These are phyloP conservation scores for Axinella damicornis DNA, from an alignment of 37 sponge, comb jelly and placozoan genomes.

Conservation along the genomic window DNA sequence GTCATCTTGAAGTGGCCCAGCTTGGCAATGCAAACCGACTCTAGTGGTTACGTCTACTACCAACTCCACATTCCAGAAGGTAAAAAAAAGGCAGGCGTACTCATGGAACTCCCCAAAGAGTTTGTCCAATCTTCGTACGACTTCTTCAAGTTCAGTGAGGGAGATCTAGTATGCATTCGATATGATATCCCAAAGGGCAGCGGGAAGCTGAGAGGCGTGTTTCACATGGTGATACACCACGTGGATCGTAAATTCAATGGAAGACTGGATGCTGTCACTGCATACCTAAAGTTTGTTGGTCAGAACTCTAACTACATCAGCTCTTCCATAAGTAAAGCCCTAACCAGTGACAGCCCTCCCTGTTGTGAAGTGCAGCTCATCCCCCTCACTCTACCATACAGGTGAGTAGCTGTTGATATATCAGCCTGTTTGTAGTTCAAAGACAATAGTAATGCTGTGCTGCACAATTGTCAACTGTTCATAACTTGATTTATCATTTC, in stretches of 20 bases:
- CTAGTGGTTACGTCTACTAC: conserved; percentile 36
- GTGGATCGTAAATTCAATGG: background rate
- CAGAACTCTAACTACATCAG: conserved; percentile 17
- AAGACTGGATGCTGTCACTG: background rate
- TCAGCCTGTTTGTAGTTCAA: too few relatives aligned
- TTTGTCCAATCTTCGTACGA: conserved; percentile 16
- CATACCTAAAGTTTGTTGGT: conserved; percentile 44
- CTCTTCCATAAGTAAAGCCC: background rate
- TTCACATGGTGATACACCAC: conserved; percentile 65
- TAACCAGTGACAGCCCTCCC: background rate
- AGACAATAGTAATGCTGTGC: too few relatives aligned
- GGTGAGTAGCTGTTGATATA: too few relatives aligned
- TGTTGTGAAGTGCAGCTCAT: conserved; percentile 41
- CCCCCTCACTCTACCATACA: conserved; percentile 23
- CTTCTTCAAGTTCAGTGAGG: conserved; percentile 54
- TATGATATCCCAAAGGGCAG: conserved; percentile 21
- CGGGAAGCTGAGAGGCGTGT: conserved; percentile 37
- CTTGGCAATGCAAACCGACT: conserved; percentile 25
- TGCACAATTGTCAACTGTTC: too few relatives aligned
- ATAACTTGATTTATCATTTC: too few relatives aligned
- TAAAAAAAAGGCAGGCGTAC: too few relatives aligned
- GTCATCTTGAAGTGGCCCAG: conserved; percentile 70
- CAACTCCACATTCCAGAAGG: conserved; percentile 8
- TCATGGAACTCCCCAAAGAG: conserved; percentile 1
- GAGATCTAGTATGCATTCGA: conserved; percentile 74